These are phyloP conservation scores for Dryomyza anilis DNA, from an alignment of 2,888 invertebrate genomes.

Conservation along the genomic window DNA sequence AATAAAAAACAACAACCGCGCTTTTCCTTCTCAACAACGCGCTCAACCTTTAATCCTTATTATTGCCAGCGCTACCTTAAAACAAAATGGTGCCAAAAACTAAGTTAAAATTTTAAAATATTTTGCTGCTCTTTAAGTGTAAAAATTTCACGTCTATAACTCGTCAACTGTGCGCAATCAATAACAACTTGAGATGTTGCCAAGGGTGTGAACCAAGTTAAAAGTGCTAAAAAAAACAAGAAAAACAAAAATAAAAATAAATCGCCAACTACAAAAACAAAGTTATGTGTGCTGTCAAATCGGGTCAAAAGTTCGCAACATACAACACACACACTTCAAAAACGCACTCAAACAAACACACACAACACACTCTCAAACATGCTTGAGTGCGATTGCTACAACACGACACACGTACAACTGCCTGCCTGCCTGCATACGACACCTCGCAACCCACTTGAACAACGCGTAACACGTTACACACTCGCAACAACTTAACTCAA, in stretches of 20 bases:
- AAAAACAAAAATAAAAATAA: conserved; percentile 26
- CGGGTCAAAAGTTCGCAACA: conserved; percentile 56
- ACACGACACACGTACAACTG: conserved; percentile 16
- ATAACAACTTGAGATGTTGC: conserved; percentile 28
- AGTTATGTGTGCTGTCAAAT: conserved; percentile 38
- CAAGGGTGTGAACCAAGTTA: conserved; percentile 29
- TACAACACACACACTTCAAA: conserved; percentile 11
- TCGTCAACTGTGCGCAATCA: background rate
- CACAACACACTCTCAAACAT: conserved; percentile 12
- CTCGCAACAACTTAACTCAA: conserved; percentile 18
- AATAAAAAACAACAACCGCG: background rate
- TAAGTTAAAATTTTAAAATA: background rate
- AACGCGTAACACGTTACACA: background rate
- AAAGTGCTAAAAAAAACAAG: conserved; percentile 13
- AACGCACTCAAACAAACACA: background rate
- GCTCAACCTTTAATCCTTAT: background rate
- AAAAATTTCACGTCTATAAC: background rate
- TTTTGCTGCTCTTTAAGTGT: no score
- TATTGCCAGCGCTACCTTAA: background rate
- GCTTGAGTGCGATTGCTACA: conserved; percentile 15
- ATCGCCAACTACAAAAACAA: conserved; percentile 10
- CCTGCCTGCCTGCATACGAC: background rate
- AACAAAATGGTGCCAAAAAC: background rate
- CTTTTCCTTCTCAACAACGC: background rate
- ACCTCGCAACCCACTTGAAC: background rate